These are phyloP conservation scores for Callinectes sapidus DNA, from an alignment of 2,888 invertebrate species.

Conservation along the genomic window DNA sequence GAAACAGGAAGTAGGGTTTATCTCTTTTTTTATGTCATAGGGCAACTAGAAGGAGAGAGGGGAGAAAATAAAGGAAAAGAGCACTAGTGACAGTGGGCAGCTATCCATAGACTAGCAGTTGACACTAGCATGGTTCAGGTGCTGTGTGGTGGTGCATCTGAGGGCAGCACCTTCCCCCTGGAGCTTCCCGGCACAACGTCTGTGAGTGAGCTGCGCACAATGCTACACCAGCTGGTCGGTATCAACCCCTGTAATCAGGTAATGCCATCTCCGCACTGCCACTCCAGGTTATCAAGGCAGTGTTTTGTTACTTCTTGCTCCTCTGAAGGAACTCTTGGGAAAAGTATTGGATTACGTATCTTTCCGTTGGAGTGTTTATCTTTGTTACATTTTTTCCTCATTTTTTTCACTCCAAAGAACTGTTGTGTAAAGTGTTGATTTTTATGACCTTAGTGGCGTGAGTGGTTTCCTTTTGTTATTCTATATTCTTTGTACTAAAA, in stretches of 20 bases:
- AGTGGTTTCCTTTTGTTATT: neutral
- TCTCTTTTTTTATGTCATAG: too few species aligned
- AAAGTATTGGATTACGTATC: neutral
- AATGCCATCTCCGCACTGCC: neutral
- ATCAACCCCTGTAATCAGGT: conserved; percentile 72
- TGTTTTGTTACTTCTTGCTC: neutral
- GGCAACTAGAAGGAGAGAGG: too few species aligned
- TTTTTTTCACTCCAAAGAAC: neutral
- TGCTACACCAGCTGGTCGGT: conserved; percentile 70
- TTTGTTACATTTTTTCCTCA: neutral
- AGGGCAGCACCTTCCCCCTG: conserved; percentile 67
- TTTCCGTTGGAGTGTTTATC: neutral
- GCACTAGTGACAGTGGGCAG: too few species aligned
- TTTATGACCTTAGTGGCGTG: neutral
- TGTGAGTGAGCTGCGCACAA: conserved; percentile 69
- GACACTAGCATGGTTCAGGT: conserved; percentile 46
- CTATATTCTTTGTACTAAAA: neutral
- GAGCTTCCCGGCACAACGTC: conserved; percentile 65
- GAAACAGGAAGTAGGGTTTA: too few species aligned
- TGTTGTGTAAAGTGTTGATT: neutral
- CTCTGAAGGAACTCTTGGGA: neutral
- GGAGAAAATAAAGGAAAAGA: too few species aligned
- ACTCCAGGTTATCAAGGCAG: neutral
- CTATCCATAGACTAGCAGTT: neutral
- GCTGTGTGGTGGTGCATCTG: conserved; percentile 62